A percentile compares a stretch with the other conserved stretches of the same genome.
Conservation (phyloP, 2,113 vertebrate species). For the Chionis minor region DNA sequence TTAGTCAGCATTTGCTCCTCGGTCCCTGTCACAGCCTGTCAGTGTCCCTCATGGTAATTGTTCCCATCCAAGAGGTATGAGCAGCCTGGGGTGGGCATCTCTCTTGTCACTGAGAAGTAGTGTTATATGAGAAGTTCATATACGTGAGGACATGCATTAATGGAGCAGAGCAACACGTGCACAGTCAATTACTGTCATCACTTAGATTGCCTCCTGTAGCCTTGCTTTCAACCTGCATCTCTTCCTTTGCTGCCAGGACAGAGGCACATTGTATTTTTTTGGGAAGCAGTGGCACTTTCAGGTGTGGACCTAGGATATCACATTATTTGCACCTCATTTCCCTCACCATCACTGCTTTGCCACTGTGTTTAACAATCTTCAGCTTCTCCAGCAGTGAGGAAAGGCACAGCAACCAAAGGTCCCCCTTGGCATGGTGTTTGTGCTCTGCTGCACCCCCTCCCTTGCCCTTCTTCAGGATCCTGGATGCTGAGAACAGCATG, state of each 20-base stretch:
- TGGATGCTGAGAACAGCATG: neutral
- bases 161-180: neutral
- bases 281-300: neutral
- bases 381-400: neutral
- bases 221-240: neutral
- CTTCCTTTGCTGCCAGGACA: neutral
- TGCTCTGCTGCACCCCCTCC: neutral
- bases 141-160: fast-evolving
- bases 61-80: neutral
- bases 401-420: neutral
- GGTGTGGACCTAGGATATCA: neutral
- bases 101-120: neutral
- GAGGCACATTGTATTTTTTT: neutral
- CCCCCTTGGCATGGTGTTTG: neutral
- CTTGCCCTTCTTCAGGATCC: neutral
- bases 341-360: neutral
- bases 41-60: neutral
- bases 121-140: neutral
- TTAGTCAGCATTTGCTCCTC: neutral
- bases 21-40: neutral
- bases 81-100: neutral
- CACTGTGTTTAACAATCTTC: fast-evolving
- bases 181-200: neutral
- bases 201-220: neutral
- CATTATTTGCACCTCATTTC: neutral